Evolutionary conservation across 2,797 vertebrate genomes (phyloP).

Genomic region (Acrossocheilus wenchowensis): DNA sequence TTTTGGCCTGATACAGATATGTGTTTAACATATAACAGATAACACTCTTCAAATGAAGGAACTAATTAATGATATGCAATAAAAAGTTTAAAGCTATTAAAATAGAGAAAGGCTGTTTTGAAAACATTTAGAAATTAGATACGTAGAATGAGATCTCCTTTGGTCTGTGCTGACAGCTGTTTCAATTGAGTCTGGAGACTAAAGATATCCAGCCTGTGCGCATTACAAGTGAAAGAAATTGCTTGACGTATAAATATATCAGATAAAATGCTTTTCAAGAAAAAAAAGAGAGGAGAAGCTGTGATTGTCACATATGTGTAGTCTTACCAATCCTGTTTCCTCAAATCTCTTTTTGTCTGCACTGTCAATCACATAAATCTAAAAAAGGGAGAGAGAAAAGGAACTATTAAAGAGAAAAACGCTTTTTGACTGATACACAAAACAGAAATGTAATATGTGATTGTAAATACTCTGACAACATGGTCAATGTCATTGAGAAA

Average conservation of each 20-base stretch:
- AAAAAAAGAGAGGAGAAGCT: background rate
- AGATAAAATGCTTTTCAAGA: background rate
- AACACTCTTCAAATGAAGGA: no score
- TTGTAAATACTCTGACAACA: background rate
- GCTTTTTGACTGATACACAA: background rate
- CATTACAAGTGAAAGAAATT: background rate
- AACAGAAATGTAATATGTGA: background rate
- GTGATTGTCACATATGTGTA: constrained; percentile 6
- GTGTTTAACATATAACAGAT: background rate
- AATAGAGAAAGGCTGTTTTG: background rate
- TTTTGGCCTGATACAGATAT: background rate
- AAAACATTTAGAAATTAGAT: background rate
- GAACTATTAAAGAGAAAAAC: background rate
- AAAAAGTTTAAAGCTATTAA: background rate
- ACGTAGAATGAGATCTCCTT: background rate
- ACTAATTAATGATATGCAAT: background rate
- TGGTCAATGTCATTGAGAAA: background rate
- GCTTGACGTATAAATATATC: background rate
- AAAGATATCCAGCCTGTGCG: background rate
- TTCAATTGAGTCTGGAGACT: constrained; percentile 10
- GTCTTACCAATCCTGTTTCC: constrained; percentile 87
- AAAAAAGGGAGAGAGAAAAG: constrained; percentile 17
- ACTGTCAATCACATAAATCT: constrained; percentile 93
- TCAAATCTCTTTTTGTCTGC: constrained; percentile 91
- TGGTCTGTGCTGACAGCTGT: background rate